Evolutionary conservation across 2,888 invertebrate genomes (phyloP).

Genomic region (Nemotelus pantherinus): DNA sequence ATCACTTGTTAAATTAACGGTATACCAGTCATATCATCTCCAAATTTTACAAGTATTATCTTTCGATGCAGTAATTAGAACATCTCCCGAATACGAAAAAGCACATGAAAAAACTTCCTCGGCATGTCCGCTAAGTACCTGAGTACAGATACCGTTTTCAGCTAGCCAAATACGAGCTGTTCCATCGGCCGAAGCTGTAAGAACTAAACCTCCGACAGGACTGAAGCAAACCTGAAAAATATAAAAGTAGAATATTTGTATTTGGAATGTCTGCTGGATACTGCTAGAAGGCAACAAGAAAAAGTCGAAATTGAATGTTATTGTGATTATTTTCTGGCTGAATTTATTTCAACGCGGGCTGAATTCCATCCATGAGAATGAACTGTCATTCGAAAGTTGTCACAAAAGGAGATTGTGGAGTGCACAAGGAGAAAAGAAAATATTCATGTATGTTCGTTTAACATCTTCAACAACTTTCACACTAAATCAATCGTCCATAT

Average conservation of each 20-base stretch:
- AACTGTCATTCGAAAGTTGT: too few species aligned
- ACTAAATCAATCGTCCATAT: not conserved
- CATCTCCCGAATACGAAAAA: slow-evolving; percentile 81
- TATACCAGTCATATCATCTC: slow-evolving; percentile 78
- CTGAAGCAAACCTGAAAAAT: slow-evolving; percentile 77
- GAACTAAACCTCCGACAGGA: slow-evolving; percentile 76
- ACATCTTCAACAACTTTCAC: not conserved
- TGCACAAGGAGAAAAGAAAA: too few species aligned
- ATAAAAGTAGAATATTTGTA: slow-evolving; percentile 8
- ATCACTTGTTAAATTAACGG: slow-evolving; percentile 55
- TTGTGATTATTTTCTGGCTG: not conserved
- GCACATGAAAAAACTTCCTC: slow-evolving; percentile 86
- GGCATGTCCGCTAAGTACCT: slow-evolving; percentile 78
- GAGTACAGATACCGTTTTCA: slow-evolving; percentile 73
- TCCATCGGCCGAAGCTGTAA: slow-evolving; percentile 81
- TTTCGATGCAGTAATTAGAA: slow-evolving; percentile 82
- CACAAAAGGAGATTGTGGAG: too few species aligned
- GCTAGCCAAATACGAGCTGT: slow-evolving; percentile 77
- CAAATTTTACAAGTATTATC: slow-evolving; percentile 84
- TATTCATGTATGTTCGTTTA: not conserved
- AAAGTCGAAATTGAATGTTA: too few species aligned
- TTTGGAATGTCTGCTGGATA: not conserved
- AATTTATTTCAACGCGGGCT: not conserved
- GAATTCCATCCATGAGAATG: not conserved
- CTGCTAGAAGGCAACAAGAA: not conserved